Conservation (phyloP, 2,888 invertebrate genomes). For the Lycocerus yunnanus region DNA sequence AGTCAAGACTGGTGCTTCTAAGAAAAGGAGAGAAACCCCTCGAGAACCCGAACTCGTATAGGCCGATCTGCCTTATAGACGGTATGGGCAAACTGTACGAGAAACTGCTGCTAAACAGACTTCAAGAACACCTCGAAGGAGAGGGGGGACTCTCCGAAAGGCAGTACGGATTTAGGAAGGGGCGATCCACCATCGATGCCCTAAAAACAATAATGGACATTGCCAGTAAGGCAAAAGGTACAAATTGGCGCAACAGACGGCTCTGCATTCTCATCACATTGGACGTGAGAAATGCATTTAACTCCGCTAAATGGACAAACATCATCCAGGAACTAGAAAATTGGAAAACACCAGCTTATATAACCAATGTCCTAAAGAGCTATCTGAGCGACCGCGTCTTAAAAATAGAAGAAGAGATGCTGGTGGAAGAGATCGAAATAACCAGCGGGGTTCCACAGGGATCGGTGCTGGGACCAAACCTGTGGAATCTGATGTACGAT, state of each 20-base stretch:
- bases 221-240: background rate
- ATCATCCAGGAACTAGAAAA: no score
- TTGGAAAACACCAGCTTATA: no score
- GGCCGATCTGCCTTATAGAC: slow-evolving; percentile 15
- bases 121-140: background rate
- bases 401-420: no score
- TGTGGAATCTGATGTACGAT: no score
- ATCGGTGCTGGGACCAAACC: no score
- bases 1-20: background rate
- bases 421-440: no score
- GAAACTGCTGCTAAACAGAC: background rate
- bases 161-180: slow-evolving; percentile 10
- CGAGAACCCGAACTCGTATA: background rate
- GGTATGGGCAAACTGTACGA: slow-evolving; percentile 8
- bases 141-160: background rate
- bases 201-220: background rate
- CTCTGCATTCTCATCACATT: background rate
- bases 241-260: no score
- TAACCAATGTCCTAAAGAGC: no score
- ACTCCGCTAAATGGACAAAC: background rate
- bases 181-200: slow-evolving; percentile 4
- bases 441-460: no score
- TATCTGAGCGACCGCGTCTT: no score
- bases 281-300: slow-evolving; percentile 1
- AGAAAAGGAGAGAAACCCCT: slow-evolving; percentile 5